Evolutionary conservation across 2,888 invertebrate species (phyloP), one percentile per base, ranked within the genome.

Genomic region (Eumacrocentrus americanus): DNA sequence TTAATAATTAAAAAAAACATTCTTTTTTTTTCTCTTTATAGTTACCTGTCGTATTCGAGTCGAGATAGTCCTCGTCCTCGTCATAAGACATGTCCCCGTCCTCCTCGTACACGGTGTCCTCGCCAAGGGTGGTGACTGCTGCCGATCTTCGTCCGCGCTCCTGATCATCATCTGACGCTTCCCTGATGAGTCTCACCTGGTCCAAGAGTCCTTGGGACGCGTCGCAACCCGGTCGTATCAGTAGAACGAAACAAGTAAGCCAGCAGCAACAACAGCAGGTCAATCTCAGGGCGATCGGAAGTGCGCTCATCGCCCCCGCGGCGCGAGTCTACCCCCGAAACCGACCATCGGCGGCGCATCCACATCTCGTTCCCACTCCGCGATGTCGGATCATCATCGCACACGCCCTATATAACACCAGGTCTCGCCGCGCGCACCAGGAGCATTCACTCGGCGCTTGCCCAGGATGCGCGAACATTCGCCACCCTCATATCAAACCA

Each of bases 291-390:
- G 74, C 78, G 73, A 76, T 75, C 74, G 77, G 78, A 77, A 77
- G 72, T 73, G 75, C 77, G 78, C 80, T 78, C 80, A 80, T 79
- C 80, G 79, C 80, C 79, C 77, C 78, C 78, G 75, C 78, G 80
- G 80, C 80, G 78, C 76, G 77, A 77, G 76, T 77, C 79, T 76
- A 75, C 78, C 77, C 79, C 79, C 78, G 76, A 76, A 78, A 77
- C 79, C 79, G 76, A 75, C 74, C 79, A 77, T 76, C 75, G 75
- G 72, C 73, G 76, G 78, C 75, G 76, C 78, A 79, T 79, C 79
- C 77, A 77, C 79, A 78, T 78, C 72, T 77, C 63, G 77, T 72
- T 72, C 72, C 73, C 65, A 67, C 62, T 59, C 67, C 34, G 55
- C 62, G 56, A 52, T 60, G 52, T 62, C 11, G 16, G 22, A 63